These are phyloP conservation scores for Eurypyga helias DNA, from an alignment of 2,113 vertebrate genomes.

Conservation along the genomic window DNA sequence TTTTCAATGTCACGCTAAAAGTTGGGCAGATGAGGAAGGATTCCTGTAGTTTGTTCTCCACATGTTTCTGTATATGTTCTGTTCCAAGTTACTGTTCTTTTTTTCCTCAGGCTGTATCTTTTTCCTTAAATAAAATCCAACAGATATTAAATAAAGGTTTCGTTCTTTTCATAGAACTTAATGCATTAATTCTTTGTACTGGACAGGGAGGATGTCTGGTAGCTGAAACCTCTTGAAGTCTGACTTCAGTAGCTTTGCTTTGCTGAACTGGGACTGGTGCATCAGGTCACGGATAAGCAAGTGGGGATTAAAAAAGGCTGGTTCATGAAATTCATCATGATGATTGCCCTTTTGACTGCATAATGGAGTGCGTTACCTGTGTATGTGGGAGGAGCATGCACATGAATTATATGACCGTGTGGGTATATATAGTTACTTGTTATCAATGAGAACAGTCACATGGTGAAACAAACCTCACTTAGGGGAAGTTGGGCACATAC, in stretches of 20 bases:
- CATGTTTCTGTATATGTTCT: not conserved
- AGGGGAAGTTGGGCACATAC: rapidly evolving
- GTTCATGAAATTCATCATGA: not conserved
- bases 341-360: not conserved
- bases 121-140: not conserved
- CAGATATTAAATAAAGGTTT: not conserved
- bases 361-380: not conserved
- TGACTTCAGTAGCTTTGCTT: not conserved
- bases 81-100: not conserved
- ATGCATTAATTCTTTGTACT: not conserved
- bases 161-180: not conserved
- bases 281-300: not conserved
- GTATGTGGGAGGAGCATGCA: not conserved
- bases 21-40: not conserved
- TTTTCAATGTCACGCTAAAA: not conserved
- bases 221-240: not conserved
- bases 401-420: not conserved
- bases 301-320: not conserved
- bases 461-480: not conserved
- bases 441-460: not conserved
- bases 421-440: not conserved
- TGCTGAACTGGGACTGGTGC: not conserved
- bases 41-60: not conserved
- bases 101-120: not conserved
- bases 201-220: not conserved